Base-by-base conservation (phyloP, 2,888 invertebrate species). In the Drosophila emarginata region DNA sequence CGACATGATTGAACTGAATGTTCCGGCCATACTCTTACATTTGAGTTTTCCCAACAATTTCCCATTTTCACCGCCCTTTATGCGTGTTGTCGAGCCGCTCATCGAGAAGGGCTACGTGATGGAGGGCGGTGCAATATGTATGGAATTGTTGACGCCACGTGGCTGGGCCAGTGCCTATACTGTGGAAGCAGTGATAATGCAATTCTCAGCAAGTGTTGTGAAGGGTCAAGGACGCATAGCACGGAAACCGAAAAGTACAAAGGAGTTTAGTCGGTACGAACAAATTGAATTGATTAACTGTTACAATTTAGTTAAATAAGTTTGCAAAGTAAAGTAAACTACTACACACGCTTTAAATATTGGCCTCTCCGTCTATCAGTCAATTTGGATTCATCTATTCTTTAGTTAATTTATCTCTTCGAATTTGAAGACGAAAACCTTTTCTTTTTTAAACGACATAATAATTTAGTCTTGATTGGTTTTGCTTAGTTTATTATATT, bases 61-160 rank as follows among this genome's bases (percentile, higher is more conserved):
- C 89, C 97, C 97, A 50, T 97, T 97, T 89, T 96, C 96, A 45
- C 97, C 97, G 60, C 97, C 97, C 50, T 97, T 97, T 91, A 96
- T 95, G 93, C 93, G 95, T 79, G 96, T 96, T 51, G 96, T 96
- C 91, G 95, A 96, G 85, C 96, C 96, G 7, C 93, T 95, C 90
- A 95, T 96, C 92, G 96, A 96, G 89, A 95, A 95, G 90, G 97
- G 96, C 40, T 97, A 96, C 90, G 97, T 97, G 23, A 97, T 97
- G 97, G 96, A 97, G 92, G 96, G 96, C 65, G 96, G 97, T 40
- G 97, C 97, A 52, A 97, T 97, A 88, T 96, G 96, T 89, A 97
- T 97, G 96, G 97, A 97, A 90, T 92, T 97, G 69, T 92, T 97
- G 65, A 97, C 97, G 15, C 97, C 97, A 0, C 93, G 96, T 60